Conservation (phyloP, 2,113 vertebrate species). For the Callocephalon fimbriatum region DNA sequence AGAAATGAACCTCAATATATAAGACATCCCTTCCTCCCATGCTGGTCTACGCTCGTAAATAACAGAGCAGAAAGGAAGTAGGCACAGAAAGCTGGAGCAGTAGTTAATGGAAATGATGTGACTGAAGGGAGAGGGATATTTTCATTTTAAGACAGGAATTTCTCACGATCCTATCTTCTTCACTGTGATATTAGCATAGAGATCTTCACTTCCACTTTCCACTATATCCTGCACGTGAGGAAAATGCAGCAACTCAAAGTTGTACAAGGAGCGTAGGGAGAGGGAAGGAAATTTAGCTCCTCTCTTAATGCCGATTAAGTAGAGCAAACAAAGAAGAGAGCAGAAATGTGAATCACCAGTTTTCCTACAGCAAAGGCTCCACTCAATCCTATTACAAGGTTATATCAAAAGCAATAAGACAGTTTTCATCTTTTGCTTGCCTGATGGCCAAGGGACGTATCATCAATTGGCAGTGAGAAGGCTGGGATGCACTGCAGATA, state of each 20-base stretch:
- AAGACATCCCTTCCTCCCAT: neutral
- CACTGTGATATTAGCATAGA: neutral
- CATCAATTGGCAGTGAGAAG: neutral
- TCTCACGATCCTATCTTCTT: neutral
- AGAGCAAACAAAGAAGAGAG: slow-evolving; percentile 1
- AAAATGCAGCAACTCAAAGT: neutral
- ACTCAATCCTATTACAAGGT: neutral
- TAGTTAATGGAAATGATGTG: neutral
- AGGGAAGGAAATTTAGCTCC: neutral
- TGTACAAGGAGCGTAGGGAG: neutral
- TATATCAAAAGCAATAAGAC: neutral
- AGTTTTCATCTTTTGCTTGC: neutral
- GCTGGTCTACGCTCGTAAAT: neutral
- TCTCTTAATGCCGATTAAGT: neutral
- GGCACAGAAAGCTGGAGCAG: neutral
- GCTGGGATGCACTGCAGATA: neutral
- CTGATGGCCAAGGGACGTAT: neutral
- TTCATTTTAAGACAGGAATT: neutral
- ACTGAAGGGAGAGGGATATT: neutral
- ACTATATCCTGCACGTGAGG: neutral
- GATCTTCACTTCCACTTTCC: neutral
- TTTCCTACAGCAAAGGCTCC: neutral
- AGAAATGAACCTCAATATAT: neutral
- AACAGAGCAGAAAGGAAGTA: neutral
- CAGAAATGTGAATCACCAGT: neutral